Percentiles rank a stretch among this genome's conserved stretches.
These are phyloP conservation scores for Diadema setosum DNA, from an alignment of 35 echinoderm and acorn worm genomes.

Conservation along the genomic window DNA sequence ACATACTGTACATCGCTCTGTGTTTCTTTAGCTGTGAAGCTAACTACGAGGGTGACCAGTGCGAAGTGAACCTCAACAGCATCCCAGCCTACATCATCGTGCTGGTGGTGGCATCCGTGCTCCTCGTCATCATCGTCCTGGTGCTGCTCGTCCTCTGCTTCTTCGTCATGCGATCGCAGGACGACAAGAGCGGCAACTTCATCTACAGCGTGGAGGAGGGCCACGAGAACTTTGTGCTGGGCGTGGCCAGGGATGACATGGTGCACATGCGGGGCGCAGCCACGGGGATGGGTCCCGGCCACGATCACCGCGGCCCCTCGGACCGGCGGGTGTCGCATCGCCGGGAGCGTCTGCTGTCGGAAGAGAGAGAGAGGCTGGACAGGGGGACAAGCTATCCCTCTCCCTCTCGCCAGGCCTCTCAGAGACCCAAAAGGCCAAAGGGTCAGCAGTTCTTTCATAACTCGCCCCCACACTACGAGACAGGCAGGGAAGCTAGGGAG, in stretches of 20 bases:
- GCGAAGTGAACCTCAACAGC: constrained; percentile 3
- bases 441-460: background rate
- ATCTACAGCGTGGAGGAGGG: constrained; percentile 10
- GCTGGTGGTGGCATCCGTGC: background rate
- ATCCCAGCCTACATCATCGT: constrained; percentile 21
- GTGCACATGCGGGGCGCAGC: background rate
- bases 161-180: background rate
- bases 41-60: constrained; percentile 22
- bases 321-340: background rate
- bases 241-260: background rate
- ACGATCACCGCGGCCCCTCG: background rate
- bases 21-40: background rate
- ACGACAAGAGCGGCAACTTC: background rate
- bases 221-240: background rate
- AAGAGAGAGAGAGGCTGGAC: background rate
- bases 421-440: background rate
- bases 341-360: background rate
- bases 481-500: background rate
- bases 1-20: background rate
- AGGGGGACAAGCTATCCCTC: background rate
- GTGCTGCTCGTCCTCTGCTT: constrained; percentile 12
- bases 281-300: background rate
- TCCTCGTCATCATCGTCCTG: background rate
- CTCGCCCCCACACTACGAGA: background rate
- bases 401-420: background rate